These are phyloP conservation scores for Aix galericulata DNA, from an alignment of 2,113 vertebrate genomes.

Conservation along the genomic window DNA sequence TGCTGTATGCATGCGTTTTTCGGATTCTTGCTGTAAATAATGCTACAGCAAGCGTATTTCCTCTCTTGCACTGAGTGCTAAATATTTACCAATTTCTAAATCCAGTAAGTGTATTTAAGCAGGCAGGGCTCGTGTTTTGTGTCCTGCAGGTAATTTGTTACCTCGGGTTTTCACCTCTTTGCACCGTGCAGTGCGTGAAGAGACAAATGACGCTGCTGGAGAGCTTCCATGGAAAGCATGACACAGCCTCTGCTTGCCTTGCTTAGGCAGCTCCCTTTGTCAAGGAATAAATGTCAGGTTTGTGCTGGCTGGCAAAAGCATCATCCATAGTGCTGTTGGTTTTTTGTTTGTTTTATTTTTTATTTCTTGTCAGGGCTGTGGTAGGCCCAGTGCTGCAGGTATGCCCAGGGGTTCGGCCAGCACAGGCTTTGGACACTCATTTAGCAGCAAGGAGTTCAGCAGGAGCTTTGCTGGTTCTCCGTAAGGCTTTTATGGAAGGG, in stretches of 20 bases:
- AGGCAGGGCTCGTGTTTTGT: not conserved
- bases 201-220: not conserved
- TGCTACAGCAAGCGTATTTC: not conserved
- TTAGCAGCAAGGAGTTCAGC: not conserved
- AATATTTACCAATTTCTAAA: not conserved
- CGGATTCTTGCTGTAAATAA: not conserved
- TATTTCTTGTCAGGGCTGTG: not conserved
- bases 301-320: not conserved
- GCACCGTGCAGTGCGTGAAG: not conserved
- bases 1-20: not conserved
- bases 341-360: too few relatives aligned
- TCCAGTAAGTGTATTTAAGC: not conserved
- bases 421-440: not conserved
- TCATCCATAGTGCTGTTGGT: not conserved
- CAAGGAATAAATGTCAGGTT: not conserved
- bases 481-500: not conserved
- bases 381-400: not conserved
- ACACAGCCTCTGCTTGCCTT: not conserved
- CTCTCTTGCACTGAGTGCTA: not conserved
- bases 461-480: not conserved
- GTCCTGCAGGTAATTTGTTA: not conserved
- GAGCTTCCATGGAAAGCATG: not conserved
- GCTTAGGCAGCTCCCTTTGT: not conserved
- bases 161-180: not conserved
- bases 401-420: not conserved